phyloP scores from a whole-genome alignment of 2,113 vertebrate genomes.

The Xiphophorus couchianus region DNA sequence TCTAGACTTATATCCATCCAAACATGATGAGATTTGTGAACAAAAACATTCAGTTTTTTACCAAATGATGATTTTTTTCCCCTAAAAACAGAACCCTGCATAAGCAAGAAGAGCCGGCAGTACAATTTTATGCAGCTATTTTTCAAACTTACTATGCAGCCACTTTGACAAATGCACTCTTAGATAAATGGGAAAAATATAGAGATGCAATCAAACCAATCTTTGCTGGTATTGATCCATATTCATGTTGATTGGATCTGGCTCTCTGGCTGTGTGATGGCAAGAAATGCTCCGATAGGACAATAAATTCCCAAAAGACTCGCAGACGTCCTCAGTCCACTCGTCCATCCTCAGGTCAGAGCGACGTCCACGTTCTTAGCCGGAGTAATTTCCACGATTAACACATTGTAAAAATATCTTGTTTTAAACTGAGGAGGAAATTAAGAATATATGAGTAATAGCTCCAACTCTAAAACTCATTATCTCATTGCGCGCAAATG shows the following conservation, averaged over 20 bases:
- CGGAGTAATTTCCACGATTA: constrained; percentile 17
- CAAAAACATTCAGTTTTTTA: not conserved
- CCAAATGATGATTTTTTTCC: not conserved
- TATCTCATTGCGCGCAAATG: constrained; percentile 60
- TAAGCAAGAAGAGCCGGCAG: not conserved
- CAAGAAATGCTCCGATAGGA: not conserved
- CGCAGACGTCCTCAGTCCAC: constrained; percentile 28
- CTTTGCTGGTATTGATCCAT: not conserved
- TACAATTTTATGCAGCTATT: not conserved
- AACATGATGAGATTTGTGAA: too few species aligned
- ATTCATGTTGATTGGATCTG: constrained; percentile 9
- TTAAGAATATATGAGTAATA: constrained; percentile 51
- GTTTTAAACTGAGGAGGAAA: constrained; percentile 32
- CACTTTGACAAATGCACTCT: not conserved
- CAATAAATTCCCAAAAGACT: constrained; percentile 4
- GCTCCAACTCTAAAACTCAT: constrained; percentile 63
- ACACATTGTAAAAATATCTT: constrained; percentile 26
- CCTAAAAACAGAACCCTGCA: not conserved
- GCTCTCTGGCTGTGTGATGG: not conserved
- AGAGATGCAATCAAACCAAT: not conserved
- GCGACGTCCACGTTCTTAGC: constrained; percentile 1
- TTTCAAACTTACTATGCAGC: constrained; percentile 3
- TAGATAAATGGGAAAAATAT: not conserved
- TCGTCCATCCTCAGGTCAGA: constrained; percentile 36
- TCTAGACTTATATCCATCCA: too few species aligned